A percentile compares a stretch with the other conserved stretches of the same genome.
Conservation (phyloP, 2,113 vertebrate genomes). For the Hippocampus guttulatus region DNA sequence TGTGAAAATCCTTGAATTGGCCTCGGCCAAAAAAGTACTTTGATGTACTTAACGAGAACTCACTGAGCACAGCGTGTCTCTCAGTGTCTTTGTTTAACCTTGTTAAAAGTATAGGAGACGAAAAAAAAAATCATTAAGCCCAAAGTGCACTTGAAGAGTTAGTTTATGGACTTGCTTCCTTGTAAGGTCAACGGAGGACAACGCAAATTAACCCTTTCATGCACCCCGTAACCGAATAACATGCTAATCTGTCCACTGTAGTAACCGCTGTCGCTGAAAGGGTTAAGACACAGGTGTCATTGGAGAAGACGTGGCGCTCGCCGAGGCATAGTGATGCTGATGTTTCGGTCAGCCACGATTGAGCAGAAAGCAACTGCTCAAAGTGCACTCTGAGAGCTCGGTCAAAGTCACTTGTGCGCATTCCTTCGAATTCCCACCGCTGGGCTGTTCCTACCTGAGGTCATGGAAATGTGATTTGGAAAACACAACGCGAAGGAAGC, state of each 20-base stretch:
- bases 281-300: neutral
- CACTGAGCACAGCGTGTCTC: neutral
- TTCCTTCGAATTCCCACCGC: conserved; percentile 12
- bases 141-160: conserved; percentile 5
- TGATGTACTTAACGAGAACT: neutral
- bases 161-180: conserved; percentile 13
- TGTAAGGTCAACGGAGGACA: neutral
- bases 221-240: too few species aligned
- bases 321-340: neutral
- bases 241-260: too few species aligned
- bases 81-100: conserved; percentile 23
- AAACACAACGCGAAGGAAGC: conserved; percentile 28
- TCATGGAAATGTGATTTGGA: conserved; percentile 7
- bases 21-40: neutral
- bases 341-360: neutral
- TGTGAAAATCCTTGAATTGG: neutral
- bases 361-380: neutral
- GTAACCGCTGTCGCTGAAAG: too few species aligned
- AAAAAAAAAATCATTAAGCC: conserved; percentile 18
- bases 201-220: neutral
- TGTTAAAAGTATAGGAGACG: conserved; percentile 13
- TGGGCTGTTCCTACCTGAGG: conserved; percentile 6
- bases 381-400: neutral
- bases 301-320: neutral
- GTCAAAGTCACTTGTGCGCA: neutral